Evolutionary conservation across 2,888 invertebrate genomes (phyloP).

Genomic region (Amblyteles armatorius): DNA sequence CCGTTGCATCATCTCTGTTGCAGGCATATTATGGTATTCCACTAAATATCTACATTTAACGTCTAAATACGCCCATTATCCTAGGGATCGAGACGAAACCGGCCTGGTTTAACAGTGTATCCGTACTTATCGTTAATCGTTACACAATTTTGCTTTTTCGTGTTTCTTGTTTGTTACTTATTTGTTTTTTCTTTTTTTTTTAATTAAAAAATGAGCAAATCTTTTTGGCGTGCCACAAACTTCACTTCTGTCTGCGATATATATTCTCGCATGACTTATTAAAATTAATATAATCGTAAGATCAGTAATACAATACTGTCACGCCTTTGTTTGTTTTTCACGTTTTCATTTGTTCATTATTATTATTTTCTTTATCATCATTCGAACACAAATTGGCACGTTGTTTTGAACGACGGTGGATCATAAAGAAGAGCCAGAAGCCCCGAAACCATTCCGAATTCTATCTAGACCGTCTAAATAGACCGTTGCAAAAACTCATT

Average conservation of each 20-base stretch:
- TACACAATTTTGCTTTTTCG: slow-evolving; percentile 20
- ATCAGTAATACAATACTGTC: slow-evolving; percentile 31
- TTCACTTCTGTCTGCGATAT: slow-evolving; percentile 27
- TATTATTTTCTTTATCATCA: slow-evolving; percentile 30
- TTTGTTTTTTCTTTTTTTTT: background rate
- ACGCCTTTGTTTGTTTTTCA: background rate
- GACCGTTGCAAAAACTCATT: background rate
- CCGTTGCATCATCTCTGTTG: background rate
- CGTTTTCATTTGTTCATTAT: slow-evolving; percentile 13
- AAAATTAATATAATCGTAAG: slow-evolving; percentile 17
- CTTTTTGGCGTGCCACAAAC: slow-evolving; percentile 32
- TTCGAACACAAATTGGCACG: slow-evolving; percentile 67
- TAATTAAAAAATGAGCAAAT: slow-evolving; percentile 48
- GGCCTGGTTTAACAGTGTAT: slow-evolving; percentile 40
- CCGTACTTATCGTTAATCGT: slow-evolving; percentile 46
- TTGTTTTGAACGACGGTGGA: slow-evolving; percentile 56
- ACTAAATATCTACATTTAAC: slow-evolving; percentile 49
- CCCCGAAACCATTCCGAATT: background rate
- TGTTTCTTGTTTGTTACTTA: background rate
- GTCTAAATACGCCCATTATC: slow-evolving; percentile 16
- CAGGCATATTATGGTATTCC: slow-evolving; percentile 32
- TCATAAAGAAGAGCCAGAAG: slow-evolving; percentile 17
- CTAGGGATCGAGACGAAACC: slow-evolving; percentile 23
- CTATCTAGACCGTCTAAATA: background rate
- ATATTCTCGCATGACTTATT: slow-evolving; percentile 29